phyloP scores from a whole-genome alignment of 1,140 invertebrate species.

The Drosophila carrolli region DNA sequence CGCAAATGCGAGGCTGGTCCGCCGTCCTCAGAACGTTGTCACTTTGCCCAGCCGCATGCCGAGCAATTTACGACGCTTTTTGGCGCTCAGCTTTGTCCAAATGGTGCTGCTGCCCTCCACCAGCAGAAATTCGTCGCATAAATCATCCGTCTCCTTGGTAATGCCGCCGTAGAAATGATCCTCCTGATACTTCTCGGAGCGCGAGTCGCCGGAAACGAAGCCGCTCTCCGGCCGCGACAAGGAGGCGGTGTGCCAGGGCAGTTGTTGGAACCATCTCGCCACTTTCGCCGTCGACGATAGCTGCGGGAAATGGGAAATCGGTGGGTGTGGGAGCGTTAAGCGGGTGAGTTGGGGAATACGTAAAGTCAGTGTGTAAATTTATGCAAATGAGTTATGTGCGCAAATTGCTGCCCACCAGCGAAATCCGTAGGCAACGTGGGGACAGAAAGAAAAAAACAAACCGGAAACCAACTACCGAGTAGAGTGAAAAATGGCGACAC shows the following conservation, averaged over 20 bases:
- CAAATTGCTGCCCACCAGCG: constrained; percentile 76
- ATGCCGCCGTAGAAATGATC: constrained; percentile 77
- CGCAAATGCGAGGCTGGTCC: not conserved
- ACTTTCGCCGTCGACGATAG: constrained; percentile 90
- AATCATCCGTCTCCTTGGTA: constrained; percentile 85
- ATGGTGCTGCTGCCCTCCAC: constrained; percentile 86
- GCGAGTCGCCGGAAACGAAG: constrained; percentile 88
- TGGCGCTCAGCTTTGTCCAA: constrained; percentile 88
- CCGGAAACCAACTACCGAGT: constrained; percentile 26
- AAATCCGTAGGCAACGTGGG: constrained; percentile 14
- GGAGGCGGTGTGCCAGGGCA: constrained; percentile 86
- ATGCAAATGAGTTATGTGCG: constrained; percentile 82
- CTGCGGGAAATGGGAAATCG: constrained; percentile 83
- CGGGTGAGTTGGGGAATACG: constrained; percentile 13
- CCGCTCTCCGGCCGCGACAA: constrained; percentile 90
- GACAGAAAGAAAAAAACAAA: not conserved
- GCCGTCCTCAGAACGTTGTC: constrained; percentile 86
- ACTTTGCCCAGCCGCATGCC: constrained; percentile 88
- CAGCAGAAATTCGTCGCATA: constrained; percentile 85
- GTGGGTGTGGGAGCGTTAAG: constrained; percentile 21
- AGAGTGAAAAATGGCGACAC: constrained; percentile 65
- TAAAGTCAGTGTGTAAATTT: constrained; percentile 79
- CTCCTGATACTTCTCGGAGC: constrained; percentile 83
- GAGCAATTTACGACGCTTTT: constrained; percentile 88
- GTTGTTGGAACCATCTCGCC: constrained; percentile 89